Evolutionary conservation across 2,888 invertebrate species (phyloP).

Genomic region (Dolichopus griseipennis): DNA sequence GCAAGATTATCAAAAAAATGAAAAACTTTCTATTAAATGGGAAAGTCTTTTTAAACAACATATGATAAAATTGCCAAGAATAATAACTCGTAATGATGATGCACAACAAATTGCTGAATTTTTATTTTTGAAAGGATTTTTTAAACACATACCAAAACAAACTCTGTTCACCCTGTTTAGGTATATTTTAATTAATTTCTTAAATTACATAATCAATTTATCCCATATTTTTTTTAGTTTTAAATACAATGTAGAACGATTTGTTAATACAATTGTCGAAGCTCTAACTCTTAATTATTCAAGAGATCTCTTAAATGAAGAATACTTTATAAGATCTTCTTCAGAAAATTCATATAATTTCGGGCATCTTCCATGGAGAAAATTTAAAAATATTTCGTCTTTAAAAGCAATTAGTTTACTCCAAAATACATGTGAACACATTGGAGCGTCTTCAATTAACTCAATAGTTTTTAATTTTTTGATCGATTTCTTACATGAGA

Average conservation of each 20-base stretch:
- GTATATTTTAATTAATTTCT: conserved; percentile 40
- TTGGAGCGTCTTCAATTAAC: conserved; percentile 50
- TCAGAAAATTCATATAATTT: conserved; percentile 19
- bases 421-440: conserved; percentile 47
- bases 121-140: conserved; percentile 58
- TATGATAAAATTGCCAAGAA: conserved; percentile 55
- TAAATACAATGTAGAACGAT: conserved; percentile 47
- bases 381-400: conserved; percentile 52
- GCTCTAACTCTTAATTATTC: conserved; percentile 47
- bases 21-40: conserved; percentile 40
- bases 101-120: conserved; percentile 53
- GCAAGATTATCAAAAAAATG: conserved; percentile 26
- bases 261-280: conserved; percentile 50
- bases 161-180: conserved; percentile 27
- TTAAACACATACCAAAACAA: conserved; percentile 50
- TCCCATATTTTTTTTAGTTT: conserved; percentile 49
- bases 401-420: conserved; percentile 45
- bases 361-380: conserved; percentile 52
- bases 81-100: conserved; percentile 57
- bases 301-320: conserved; percentile 48
- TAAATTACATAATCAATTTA: no score
- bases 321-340: conserved; percentile 35
- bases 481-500: conserved; percentile 49
- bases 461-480: conserved; percentile 55
- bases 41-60: conserved; percentile 50